A percentile compares a stretch with the other conserved stretches of the same genome.
These are phyloP conservation scores for Ariolimax columbianus DNA, from an alignment of 2,888 invertebrate species.

Conservation along the genomic window DNA sequence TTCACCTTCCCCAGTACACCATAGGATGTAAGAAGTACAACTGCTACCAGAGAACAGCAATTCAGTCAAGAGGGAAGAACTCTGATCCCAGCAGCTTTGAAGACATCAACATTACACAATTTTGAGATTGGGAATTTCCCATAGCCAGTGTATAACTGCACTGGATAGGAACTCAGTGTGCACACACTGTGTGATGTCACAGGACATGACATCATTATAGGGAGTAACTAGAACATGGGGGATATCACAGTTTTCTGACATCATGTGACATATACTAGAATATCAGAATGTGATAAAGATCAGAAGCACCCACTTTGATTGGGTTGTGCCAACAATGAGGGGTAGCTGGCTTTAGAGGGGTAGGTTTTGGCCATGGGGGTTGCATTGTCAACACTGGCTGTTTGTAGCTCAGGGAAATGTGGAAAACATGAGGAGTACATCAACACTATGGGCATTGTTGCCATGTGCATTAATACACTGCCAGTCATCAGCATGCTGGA, in stretches of 20 bases:
- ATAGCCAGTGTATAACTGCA: not conserved
- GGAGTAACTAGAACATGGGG: not conserved
- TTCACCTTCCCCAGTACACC: no score
- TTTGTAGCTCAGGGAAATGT: constrained; percentile 9
- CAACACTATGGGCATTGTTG: constrained; percentile 31
- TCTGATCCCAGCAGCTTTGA: no score
- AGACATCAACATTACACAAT: no score
- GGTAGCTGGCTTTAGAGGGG: not conserved
- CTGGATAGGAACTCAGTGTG: not conserved
- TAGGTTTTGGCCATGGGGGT: constrained; percentile 19
- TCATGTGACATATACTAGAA: not conserved
- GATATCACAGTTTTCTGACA: not conserved
- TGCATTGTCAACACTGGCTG: constrained; percentile 17
- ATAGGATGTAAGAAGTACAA: no score
- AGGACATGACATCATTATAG: constrained; percentile 28
- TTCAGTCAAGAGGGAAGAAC: no score
- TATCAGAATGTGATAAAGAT: not conserved
- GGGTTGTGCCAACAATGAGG: constrained; percentile 29
- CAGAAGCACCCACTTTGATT: not conserved
- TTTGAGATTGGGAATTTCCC: constrained; percentile 8
- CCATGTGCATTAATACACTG: constrained; percentile 36
- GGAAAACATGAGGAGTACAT: constrained; percentile 15
- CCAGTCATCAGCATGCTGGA: constrained; percentile 36
- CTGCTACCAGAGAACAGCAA: no score
- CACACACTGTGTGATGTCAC: constrained; percentile 23